A percentile compares a stretch with the other conserved stretches of the same genome.
These are phyloP conservation scores for Nephotettix cincticeps DNA, from an alignment of 1,140 invertebrate genomes.

Conservation along the genomic window DNA sequence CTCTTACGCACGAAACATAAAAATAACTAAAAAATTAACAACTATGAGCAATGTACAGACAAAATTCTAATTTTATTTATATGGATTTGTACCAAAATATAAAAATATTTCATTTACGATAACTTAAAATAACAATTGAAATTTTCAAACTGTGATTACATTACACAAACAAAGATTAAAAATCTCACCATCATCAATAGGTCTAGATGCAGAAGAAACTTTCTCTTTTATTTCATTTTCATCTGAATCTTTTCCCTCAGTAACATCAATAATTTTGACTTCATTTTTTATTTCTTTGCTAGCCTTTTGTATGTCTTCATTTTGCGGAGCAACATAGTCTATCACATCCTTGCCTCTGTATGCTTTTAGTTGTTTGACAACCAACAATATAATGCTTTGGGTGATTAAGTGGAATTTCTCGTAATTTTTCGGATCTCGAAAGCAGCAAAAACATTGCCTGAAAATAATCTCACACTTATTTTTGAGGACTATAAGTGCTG, in stretches of 20 bases:
- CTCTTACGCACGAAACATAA: too few species aligned
- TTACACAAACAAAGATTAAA: too few species aligned
- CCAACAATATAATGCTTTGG: conserved; percentile 49
- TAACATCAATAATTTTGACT: conserved; percentile 28
- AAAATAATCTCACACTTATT: conserved; percentile 27
- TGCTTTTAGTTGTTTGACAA: conserved; percentile 39
- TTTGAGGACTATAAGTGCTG: too few species aligned
- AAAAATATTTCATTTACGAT: too few species aligned
- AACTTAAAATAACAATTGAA: too few species aligned
- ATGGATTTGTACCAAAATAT: too few species aligned
- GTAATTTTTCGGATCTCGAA: conserved; percentile 57
- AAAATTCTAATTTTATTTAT: too few species aligned
- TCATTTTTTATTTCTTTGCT: conserved; percentile 25
- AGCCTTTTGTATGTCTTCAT: conserved; percentile 14
- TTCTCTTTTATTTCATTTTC: conserved; percentile 7
- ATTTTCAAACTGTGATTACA: too few species aligned
- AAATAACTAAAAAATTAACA: too few species aligned
- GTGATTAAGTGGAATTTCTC: conserved; percentile 55
- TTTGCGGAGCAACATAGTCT: neutral
- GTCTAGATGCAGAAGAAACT: neutral
- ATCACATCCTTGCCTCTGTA: conserved; percentile 35
- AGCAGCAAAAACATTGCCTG: conserved; percentile 58
- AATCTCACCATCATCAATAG: neutral
- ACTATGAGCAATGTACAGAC: too few species aligned
- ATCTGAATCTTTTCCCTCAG: conserved; percentile 6